phyloP scores from a whole-genome alignment of 1,140 invertebrate species.

The Drosophila santomea region DNA sequence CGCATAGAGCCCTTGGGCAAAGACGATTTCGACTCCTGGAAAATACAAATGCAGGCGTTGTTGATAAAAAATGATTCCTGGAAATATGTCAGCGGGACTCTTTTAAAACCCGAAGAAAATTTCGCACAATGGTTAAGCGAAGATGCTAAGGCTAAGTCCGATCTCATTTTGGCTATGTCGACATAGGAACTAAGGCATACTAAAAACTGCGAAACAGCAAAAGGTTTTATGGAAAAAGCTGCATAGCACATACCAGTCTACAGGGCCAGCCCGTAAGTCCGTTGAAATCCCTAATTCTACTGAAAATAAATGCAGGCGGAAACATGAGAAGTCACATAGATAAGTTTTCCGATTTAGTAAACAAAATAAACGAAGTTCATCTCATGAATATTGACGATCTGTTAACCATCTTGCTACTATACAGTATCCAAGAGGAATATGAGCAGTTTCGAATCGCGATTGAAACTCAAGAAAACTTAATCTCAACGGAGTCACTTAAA shows the following conservation, averaged over 20 bases:
- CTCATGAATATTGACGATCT: slow-evolving; percentile 2
- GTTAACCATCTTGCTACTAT: not conserved
- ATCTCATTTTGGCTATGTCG: slow-evolving; percentile 5
- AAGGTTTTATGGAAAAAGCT: not conserved
- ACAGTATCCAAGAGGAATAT: not conserved
- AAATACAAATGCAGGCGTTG: slow-evolving; percentile 10
- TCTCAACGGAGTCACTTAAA: slow-evolving; percentile 1
- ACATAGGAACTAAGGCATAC: slow-evolving; percentile 4
- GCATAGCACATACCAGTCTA: slow-evolving; percentile 1
- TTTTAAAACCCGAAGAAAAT: too few species aligned
- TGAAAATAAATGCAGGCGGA: slow-evolving; percentile 4
- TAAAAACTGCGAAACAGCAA: slow-evolving; percentile 1
- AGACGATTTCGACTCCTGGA: not conserved
- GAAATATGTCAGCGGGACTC: too few species aligned
- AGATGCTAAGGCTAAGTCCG: not conserved
- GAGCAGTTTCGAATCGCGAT: slow-evolving; percentile 1
- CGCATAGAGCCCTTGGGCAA: slow-evolving; percentile 4
- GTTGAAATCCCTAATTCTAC: not conserved
- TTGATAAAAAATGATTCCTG: too few species aligned
- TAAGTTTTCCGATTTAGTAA: slow-evolving; percentile 3
- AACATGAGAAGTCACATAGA: slow-evolving; percentile 3
- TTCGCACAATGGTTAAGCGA: not conserved
- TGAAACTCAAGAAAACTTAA: slow-evolving; percentile 6
- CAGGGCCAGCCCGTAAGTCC: not conserved
- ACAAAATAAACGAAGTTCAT: slow-evolving; percentile 1